Evolutionary conservation across 2,888 invertebrate genomes (phyloP), one percentile per base, ranked within the genome.

Genomic region (Seira ritae): DNA sequence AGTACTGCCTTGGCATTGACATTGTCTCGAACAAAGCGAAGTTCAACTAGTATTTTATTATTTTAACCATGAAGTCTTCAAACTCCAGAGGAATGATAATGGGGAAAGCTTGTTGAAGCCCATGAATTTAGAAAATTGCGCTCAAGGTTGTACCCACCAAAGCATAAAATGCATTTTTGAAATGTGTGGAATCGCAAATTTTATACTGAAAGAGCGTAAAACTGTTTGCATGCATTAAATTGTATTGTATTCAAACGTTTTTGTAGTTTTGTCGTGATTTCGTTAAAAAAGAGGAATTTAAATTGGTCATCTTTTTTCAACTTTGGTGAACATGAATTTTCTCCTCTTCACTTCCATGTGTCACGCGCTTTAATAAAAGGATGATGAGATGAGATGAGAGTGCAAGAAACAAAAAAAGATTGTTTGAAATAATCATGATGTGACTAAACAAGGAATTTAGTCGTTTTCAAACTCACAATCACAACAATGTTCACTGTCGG

Each of bases 1-100:
- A n/a, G n/a, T n/a, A 24, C 19, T 66, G 12, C 66, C 66, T 66
- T 66, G 66, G 23, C 66, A 66, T 66, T 66, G 66, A 24, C 66
- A 66, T 22, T 66, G 66, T 66, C 12, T 66, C 12, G n/a, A 19
- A 22, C 12, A 66, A 66, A 23, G 66, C 22, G 15, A 0, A 66
- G 12, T 8, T 20, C 17, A n/a, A 65, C 20, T 20, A 20, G 17
- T 65, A 65, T 65, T n/a, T 60, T 4, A 4, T 19, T 60, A n/a
- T n/a, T 6, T 6, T 42, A 12, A 12, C 12, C 42, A 42, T 42
- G 12, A 42, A 42, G 42, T 42, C 12, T 42, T 6, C 42, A 42
- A 42, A 42, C 23, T 23, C 22, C 66, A 66, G 66, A 66, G 23
- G 8, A 66, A 66, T 66, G 23, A 66, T 22, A 23, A 24, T 66